These are phyloP conservation scores for Labeo catla DNA, from an alignment of 2,113 vertebrate species.

Conservation along the genomic window DNA sequence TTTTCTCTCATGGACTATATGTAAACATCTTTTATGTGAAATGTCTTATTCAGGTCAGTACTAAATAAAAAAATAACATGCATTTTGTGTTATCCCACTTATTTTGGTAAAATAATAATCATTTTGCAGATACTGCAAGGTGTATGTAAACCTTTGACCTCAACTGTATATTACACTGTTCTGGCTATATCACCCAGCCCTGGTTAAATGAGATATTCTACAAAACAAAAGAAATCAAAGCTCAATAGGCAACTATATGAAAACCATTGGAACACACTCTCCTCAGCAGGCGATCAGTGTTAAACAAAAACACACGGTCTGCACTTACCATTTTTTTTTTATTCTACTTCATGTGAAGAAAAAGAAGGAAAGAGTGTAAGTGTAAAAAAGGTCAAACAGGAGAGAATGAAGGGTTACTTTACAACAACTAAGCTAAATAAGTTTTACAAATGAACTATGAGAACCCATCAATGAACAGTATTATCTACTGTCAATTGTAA, in stretches of 20 bases:
- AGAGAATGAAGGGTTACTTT: constrained; percentile 75
- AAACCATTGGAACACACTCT: neutral
- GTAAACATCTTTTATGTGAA: no score
- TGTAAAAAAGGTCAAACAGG: constrained; percentile 80
- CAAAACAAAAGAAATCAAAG: neutral
- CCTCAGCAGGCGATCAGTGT: constrained; percentile 64
- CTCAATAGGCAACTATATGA: constrained; percentile 1
- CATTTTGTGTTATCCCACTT: no score
- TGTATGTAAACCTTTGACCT: no score
- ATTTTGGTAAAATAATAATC: no score
- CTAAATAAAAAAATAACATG: no score
- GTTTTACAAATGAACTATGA: neutral
- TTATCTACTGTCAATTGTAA: neutral
- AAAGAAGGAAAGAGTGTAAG: constrained; percentile 75
- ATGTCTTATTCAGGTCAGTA: no score
- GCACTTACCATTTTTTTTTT: constrained; percentile 91
- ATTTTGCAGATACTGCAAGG: no score
- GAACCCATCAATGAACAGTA: neutral
- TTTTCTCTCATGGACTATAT: no score
- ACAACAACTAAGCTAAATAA: constrained; percentile 57
- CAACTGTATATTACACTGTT: neutral
- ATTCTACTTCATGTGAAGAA: constrained; percentile 90
- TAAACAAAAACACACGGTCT: constrained; percentile 59
- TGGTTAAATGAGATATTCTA: neutral
- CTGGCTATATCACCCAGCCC: neutral